Base-by-base conservation (phyloP, 1,140 invertebrate genomes). In the Pseudomyrmex flavicornis region DNA sequence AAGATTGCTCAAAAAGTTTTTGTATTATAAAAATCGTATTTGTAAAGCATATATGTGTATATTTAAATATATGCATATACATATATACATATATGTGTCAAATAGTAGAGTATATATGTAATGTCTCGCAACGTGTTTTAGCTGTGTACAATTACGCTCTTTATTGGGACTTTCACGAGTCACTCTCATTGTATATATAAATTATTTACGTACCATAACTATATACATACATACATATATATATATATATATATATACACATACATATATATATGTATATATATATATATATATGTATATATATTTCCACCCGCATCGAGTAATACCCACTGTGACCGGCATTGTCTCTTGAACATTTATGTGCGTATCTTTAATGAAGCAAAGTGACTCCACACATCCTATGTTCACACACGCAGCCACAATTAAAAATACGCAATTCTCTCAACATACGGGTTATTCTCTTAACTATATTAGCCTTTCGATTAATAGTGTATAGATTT, bases 361-460 rank as follows among this genome's bases (percentile, higher is more conserved):
- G 62, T 76, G n/a, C 58, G 54, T 83, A 76, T 66, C 35, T 75
- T 35, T 83, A 75, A 80, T 80, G 54, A 61, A 59, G 22, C 74
- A 35, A 35, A 35, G 35, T 35, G 35, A 35, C 35, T 35, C 35
- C 35, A 35, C 5, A 35, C n/a, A 56, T n/a, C 17, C 52, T 48
- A 58, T 83, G 35, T 83, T 22, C 5, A 35, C 35, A 5, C 35
- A 5, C 35, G 35, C 35, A 15, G 56, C 22, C 15, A 59, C 46
- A 83, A 75, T 59, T 70, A 59, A 22, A 62, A 17, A 74, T n/a
- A 44, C 59, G 54, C 70, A 85, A 82, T 63, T 59, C 0, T 35
- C 35, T 35, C 84, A 72, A 22, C 62, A 65, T 85, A 87, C 85
- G 85, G 85, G 85, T 87, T 86, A 85, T 76, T 69, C 56, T 83